Base-by-base conservation (phyloP, 2,797 vertebrate genomes). In the Percopsis omiscomaycus region DNA sequence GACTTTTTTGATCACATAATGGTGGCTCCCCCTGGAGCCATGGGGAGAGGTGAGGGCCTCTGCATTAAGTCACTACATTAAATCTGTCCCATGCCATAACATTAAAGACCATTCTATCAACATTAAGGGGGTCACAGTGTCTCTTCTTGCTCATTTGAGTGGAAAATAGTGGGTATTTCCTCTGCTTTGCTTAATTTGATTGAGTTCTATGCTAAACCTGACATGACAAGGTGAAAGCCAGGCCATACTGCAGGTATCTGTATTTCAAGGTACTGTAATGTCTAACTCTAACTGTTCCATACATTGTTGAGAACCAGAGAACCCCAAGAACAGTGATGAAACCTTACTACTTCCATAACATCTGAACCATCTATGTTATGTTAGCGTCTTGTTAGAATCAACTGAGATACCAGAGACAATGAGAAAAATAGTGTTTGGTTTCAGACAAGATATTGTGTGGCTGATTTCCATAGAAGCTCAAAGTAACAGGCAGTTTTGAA, bases 11-110 rank as follows among this genome's bases (percentile, higher is more conserved):
- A 83, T 82, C 80, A 80, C 66, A 66, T 78, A 78, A 81, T 69
- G 65, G 75, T 72, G 64, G 65, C 70, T 63, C 59, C 70, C 59
- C 70, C 66, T 47, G 56, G 73, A 75, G 83, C 72, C 64, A 73
- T 65, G 32, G 37, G 65, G 52, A 77, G 73, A 81, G 79, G 83
- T 78, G 71, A 82, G 71, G 77, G 76, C 79, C 77, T 68, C 74
- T 30, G 71, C 82, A 82, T 86, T 84, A 82, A 86, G 79, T 83
- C 80, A 78, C 77, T 79, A 76, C 79, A 84, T 88, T 85, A 86
- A 86, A 83, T 77, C 80, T 78, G 70, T 78, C 74, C 75, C 78
- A 86, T 30, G 49, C 73, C 64, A 68, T 65, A 72, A 79, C 81
- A 81, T 86, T 86, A 84, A 80, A 80, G 72, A 74, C 68, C 70